Evolutionary conservation across 2,797 vertebrate species (phyloP), one percentile per base, ranked within the genome.

Genomic region (Paedocypris micromegethes): DNA sequence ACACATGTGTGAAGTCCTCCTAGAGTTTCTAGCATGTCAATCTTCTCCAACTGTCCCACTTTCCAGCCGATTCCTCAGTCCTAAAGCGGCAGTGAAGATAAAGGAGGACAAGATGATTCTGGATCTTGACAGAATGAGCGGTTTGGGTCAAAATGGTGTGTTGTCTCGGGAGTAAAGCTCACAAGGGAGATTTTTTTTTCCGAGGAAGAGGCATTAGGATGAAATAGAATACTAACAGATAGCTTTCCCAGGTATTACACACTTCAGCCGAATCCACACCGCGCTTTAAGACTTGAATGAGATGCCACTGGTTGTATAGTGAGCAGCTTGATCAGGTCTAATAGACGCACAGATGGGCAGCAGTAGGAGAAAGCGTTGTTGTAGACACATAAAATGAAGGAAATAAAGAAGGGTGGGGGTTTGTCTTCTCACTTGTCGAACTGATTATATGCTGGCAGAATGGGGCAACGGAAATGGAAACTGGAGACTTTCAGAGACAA

Each of bases 391-490:
- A 61, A 39, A 62, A 63, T 54, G 46, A 53, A 64, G 53, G 58
- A 55, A 40, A 58, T 49, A 48, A 45, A 72, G 58, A 62, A 59
- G 45, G 58, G 53, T 50, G 6, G 5, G 58, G 77, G 69, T 6
- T 5, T 76, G 73, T 79, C 77, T 71, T 61, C 50, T 52, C 50
- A 50, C 64, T 62, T 47, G 83, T 81, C 83, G 72, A 62, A 73
- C 66, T 79, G 81, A 83, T 74, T 76, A 79, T 74, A 79, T 9
- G 38, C 81, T 85, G 83, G 83, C 83, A 83, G 74, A 59, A 68
- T 78, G 72, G 75, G 70, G 74, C 76, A 54, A 70, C 73, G 72
- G 76, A 84, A 75, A 82, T 51, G 59, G 73, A 63, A 50, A 72
- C 62, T 78, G 77, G 23, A 23, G 77, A 83, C 73, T 74, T 68